Percentiles rank a stretch among this genome's conserved stretches.
Conservation (phyloP, 2,888 invertebrate genomes). For the Ornithoptera alexandrae region DNA sequence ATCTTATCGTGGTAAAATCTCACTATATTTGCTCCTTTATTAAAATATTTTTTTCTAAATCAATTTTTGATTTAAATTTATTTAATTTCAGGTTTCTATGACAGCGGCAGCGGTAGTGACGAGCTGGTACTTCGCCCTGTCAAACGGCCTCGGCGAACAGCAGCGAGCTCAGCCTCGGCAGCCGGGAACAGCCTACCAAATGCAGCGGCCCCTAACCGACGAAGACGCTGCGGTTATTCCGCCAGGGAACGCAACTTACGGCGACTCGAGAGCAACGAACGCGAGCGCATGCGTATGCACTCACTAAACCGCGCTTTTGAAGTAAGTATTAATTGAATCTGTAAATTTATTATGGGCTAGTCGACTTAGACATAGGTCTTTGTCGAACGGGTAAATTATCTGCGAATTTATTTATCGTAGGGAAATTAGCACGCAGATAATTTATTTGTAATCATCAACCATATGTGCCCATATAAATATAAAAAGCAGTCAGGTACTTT, state of each 20-base stretch:
- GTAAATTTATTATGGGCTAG: too few species aligned
- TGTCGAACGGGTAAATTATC: too few species aligned
- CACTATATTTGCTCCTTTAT: neutral
- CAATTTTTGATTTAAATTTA: too few species aligned
- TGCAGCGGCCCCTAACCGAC: constrained; percentile 57
- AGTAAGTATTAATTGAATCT: constrained; percentile 49
- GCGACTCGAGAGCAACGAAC: constrained; percentile 93
- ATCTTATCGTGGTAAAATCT: too few species aligned
- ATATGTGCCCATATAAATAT: too few species aligned
- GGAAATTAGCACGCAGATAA: too few species aligned
- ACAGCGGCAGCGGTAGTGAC: constrained; percentile 68
- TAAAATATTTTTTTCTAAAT: neutral
- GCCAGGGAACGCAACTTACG: constrained; percentile 92
- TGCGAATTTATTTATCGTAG: too few species aligned
- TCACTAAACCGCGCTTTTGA: constrained; percentile 94
- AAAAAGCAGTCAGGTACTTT: too few species aligned
- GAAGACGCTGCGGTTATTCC: constrained; percentile 87
- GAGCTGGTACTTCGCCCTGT: constrained; percentile 54
- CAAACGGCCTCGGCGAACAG: constrained; percentile 54
- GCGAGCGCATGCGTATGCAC: constrained; percentile 96
- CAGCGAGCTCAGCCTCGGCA: constrained; percentile 52
- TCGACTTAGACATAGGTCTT: too few species aligned
- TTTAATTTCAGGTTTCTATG: constrained; percentile 60
- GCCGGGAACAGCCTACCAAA: constrained; percentile 48
- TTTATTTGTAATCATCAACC: too few species aligned